phyloP scores from a whole-genome alignment of 2,797 vertebrate species.

The Pantherophis vulpinus region DNA sequence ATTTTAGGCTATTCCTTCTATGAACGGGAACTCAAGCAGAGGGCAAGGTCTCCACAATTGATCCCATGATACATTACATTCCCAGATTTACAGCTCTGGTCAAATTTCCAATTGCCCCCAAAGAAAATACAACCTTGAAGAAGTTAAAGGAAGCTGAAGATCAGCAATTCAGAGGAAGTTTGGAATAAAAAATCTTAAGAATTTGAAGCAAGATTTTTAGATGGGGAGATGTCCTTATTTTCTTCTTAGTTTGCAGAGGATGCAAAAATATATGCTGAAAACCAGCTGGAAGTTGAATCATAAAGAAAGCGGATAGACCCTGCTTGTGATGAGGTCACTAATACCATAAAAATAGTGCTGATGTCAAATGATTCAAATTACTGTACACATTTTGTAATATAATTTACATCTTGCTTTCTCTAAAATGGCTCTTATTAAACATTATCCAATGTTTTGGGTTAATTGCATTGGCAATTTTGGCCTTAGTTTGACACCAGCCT shows the following conservation, averaged over 20 bases:
- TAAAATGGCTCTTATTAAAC: background rate
- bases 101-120: conserved; percentile 49
- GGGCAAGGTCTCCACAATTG: conserved; percentile 63
- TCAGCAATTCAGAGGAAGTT: conserved; percentile 54
- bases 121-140: conserved; percentile 62
- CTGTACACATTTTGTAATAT: background rate
- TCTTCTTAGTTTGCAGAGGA: conserved; percentile 56
- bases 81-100: conserved; percentile 69
- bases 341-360: conserved; percentile 15
- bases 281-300: conserved; percentile 49
- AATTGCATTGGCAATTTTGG: background rate
- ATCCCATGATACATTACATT: conserved; percentile 60
- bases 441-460: conserved; percentile 3
- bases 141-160: conserved; percentile 51
- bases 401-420: background rate
- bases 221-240: conserved; percentile 60
- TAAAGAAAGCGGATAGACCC: conserved; percentile 54
- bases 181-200: conserved; percentile 45
- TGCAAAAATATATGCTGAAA: conserved; percentile 50
- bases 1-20: conserved; percentile 48
- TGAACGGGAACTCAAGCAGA: conserved; percentile 59
- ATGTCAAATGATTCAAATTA: conserved; percentile 6
- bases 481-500: background rate
- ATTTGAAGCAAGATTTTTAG: conserved; percentile 40
- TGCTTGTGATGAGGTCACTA: conserved; percentile 23